Evolutionary conservation across 2,888 invertebrate species (phyloP).

Genomic region (Megamerina dolium): DNA sequence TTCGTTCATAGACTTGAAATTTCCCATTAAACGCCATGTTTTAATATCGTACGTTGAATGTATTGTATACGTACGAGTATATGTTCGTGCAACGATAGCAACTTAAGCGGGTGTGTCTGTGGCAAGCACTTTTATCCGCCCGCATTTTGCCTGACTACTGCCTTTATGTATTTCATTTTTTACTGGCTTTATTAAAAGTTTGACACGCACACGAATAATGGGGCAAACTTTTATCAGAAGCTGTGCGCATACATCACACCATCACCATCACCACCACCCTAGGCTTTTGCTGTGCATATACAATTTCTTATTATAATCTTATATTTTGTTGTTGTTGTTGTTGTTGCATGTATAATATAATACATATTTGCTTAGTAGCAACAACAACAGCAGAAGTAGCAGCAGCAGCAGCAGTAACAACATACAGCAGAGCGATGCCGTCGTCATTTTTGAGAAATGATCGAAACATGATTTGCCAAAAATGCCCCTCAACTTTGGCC

Average conservation of each 20-base stretch:
- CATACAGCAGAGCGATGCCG: conserved; percentile 38
- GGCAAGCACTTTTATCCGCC: not conserved
- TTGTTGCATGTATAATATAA: too few species aligned
- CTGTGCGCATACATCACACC: not conserved
- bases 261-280: conserved; percentile 3
- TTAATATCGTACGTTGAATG: conserved; percentile 11
- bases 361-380: conserved; percentile 7
- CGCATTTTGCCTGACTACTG: not conserved
- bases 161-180: conserved; percentile 3
- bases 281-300: not conserved
- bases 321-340: too few species aligned
- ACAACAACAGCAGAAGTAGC: not conserved
- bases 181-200: conserved; percentile 25
- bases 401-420: conserved; percentile 12
- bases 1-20: too few species aligned
- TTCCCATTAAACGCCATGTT: conserved; percentile 12
- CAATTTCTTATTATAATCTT: too few species aligned
- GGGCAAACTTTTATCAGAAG: conserved; percentile 26
- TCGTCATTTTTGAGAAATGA: conserved; percentile 48
- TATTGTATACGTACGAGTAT: too few species aligned
- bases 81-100: too few species aligned
- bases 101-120: not conserved
- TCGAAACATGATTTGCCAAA: conserved; percentile 26
- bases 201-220: conserved; percentile 40
- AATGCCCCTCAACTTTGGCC: conserved; percentile 8